Base-by-base conservation (phyloP, 2,797 vertebrate genomes). In the Chrysocyon brachyurus region DNA sequence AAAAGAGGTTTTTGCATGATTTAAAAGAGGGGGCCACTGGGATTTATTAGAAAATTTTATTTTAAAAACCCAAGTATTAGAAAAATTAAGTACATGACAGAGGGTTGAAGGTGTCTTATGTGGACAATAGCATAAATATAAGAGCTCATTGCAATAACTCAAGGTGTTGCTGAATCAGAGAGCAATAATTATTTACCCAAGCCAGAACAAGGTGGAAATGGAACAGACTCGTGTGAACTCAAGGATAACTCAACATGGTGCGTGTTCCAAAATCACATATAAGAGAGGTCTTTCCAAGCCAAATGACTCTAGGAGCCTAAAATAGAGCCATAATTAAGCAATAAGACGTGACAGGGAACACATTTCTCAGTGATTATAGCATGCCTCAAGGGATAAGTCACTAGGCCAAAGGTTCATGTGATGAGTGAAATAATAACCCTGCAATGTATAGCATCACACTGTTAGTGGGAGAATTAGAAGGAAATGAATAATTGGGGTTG, bases 291-390 rank as follows among this genome's bases (percentile, higher is more conserved):
- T 89, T 87, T 94, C 79, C 79, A 79, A 94, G 91, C 72, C 78
- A 75, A 72, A 75, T 91, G 90, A 96, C 78, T 94, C 46, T 6
- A n/a, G 59, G 79, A 91, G 6, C 94, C 96, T 95, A 96, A 97
- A 97, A 91, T 59, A 90, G 96, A 98, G 79, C 86, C 83, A 91
- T 81, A 96, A 97, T 96, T 95, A 96, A 97, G 97, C 96, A 95
- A 82, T 94, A 87, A 96, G 91, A 92, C 1, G 3, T 93, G 96
- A 88, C 86, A 75, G 81, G 93, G 93, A 88, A 91, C 90, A 87
- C 96, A 96, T 97, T 97, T 97, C 87, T 96, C 70, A 7, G 86
- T 82, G 96, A 96, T 70, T 94, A 86, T 61, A 94, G 95, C 86
- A 68, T 96, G 79, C 82, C 96, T 96, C 33, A 3, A 89, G 94